These are phyloP conservation scores for Drosophila eugracilis DNA, from an alignment of 1,140 invertebrate species.

Conservation along the genomic window DNA sequence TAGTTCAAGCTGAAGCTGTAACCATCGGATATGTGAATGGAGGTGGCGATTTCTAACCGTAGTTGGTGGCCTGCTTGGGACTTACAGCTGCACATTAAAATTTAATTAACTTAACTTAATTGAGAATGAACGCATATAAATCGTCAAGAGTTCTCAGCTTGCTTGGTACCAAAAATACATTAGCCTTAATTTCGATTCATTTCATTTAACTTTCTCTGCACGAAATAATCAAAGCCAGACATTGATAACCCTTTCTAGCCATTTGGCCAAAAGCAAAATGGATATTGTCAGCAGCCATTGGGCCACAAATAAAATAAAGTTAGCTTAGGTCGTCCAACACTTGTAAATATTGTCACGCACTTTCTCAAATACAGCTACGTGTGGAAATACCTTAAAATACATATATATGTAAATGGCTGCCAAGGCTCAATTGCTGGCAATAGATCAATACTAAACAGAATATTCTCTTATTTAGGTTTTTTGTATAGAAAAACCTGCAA, in stretches of 20 bases:
- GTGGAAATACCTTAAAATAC: slow-evolving; percentile 5
- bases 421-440: not conserved
- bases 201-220: slow-evolving; percentile 45
- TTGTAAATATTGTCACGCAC: slow-evolving; percentile 71
- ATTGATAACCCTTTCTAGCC: slow-evolving; percentile 21
- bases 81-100: slow-evolving; percentile 39
- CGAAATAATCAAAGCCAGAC: slow-evolving; percentile 32
- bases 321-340: slow-evolving; percentile 53
- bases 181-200: slow-evolving; percentile 11
- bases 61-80: slow-evolving; percentile 52
- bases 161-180: not conserved
- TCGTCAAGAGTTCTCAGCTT: slow-evolving; percentile 6
- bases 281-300: slow-evolving; percentile 7
- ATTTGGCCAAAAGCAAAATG: not conserved
- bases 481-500: no score
- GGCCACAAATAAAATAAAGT: slow-evolving; percentile 62
- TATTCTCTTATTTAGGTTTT: not conserved
- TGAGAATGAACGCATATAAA: slow-evolving; percentile 27
- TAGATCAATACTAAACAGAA: not conserved
- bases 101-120: slow-evolving; percentile 46
- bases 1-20: no score
- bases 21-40: slow-evolving; percentile 18
- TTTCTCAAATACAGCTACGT: slow-evolving; percentile 2
- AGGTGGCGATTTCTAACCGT: slow-evolving; percentile 54
- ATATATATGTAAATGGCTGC: not conserved